Percentiles rank a stretch among this genome's conserved stretches.
Evolutionary conservation across 2,113 vertebrate species (phyloP).

Genomic region (Siphamia tubifer): DNA sequence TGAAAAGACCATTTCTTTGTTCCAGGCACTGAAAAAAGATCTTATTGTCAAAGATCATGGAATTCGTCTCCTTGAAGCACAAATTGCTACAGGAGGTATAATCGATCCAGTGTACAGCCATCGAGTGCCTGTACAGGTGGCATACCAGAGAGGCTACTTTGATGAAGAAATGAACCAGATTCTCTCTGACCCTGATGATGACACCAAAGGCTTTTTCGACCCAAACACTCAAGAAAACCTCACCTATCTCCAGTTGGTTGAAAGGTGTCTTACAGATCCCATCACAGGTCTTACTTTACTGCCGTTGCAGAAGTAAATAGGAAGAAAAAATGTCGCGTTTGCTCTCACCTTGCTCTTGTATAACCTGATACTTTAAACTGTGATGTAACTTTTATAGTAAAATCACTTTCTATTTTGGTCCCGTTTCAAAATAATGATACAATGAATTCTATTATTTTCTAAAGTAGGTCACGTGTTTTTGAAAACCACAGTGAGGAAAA

Average conservation of each 20-base stretch:
- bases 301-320: slow-evolving; percentile 15
- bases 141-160: slow-evolving; percentile 84
- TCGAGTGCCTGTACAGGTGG: slow-evolving; percentile 79
- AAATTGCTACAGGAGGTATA: slow-evolving; percentile 71
- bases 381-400: too few species aligned
- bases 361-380: too few species aligned
- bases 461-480: too few species aligned
- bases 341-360: too few species aligned
- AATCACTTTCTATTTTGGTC: too few species aligned
- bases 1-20: slow-evolving; percentile 81
- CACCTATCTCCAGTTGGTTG: slow-evolving; percentile 61
- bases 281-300: slow-evolving; percentile 56
- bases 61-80: slow-evolving; percentile 69
- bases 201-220: slow-evolving; percentile 86
- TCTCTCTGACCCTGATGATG: slow-evolving; percentile 60
- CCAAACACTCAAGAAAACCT: slow-evolving; percentile 72
- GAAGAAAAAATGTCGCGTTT: background rate
- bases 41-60: slow-evolving; percentile 73
- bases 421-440: too few species aligned
- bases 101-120: slow-evolving; percentile 70
- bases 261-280: slow-evolving; percentile 48
- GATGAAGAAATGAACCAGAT: slow-evolving; percentile 81
- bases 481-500: too few species aligned
- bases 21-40: slow-evolving; percentile 79
- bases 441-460: too few species aligned